These are phyloP conservation scores for Phymatocera aterrima DNA, from an alignment of 2,888 invertebrate genomes.

Conservation along the genomic window DNA sequence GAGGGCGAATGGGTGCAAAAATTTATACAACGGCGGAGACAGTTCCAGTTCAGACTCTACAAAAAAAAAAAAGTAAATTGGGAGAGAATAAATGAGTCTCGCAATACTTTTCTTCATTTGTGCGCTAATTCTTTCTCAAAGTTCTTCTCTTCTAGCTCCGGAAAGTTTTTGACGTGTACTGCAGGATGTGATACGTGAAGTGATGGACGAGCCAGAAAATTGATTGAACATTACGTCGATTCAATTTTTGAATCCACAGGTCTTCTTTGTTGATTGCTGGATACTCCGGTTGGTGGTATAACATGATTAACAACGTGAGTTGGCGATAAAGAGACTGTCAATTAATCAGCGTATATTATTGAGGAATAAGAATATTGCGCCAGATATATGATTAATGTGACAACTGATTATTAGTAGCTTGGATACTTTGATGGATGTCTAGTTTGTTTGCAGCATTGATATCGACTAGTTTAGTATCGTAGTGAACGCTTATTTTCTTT, in stretches of 20 bases:
- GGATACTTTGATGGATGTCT: not conserved
- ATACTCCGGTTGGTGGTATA: not conserved
- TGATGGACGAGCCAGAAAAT: not conserved
- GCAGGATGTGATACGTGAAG: not conserved
- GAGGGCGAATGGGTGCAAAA: not conserved
- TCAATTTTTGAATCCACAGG: not conserved
- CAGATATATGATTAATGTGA: not conserved
- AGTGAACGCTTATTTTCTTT: constrained; percentile 5
- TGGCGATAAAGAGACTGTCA: not conserved
- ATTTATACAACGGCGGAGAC: not conserved
- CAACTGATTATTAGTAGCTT: not conserved
- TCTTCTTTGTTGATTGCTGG: not conserved
- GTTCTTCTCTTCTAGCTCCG: not conserved
- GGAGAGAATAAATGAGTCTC: not conserved
- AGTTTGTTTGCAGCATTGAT: not conserved
- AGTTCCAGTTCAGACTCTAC: not conserved
- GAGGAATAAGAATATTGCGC: not conserved
- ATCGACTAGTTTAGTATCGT: not conserved
- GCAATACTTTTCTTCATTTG: not conserved
- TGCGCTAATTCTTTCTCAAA: not conserved
- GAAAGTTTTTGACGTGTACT: not conserved
- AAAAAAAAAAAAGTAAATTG: not conserved
- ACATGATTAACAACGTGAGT: not conserved
- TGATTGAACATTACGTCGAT: not conserved
- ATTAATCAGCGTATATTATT: not conserved